Conservation (phyloP, 1,140 invertebrate species). For the Macrotrachela quadricornifera region DNA sequence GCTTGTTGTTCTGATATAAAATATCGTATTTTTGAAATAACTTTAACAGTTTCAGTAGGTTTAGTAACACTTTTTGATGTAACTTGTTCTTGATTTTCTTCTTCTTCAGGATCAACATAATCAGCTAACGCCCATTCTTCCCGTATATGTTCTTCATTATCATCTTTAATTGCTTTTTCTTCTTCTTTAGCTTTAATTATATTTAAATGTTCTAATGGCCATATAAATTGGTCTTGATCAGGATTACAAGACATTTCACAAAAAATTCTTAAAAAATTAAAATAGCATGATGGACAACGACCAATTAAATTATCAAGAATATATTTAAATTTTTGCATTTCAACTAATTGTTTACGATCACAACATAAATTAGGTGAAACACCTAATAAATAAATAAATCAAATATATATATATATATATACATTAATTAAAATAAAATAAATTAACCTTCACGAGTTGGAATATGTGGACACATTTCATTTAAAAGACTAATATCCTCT, state of each 20-base stretch:
- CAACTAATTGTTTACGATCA: too few relatives aligned
- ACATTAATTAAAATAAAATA: too few relatives aligned
- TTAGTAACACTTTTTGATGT: neutral
- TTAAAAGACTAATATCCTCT: too few relatives aligned
- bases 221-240: neutral
- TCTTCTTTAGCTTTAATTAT: neutral
- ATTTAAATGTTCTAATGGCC: neutral
- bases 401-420: too few relatives aligned
- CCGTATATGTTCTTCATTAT: too few relatives aligned
- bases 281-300: constrained; percentile 3
- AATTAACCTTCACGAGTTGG: too few relatives aligned
- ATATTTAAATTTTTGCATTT: too few relatives aligned
- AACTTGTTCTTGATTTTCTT: neutral
- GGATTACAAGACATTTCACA: constrained; percentile 5
- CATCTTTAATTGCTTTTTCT: neutral
- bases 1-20: neutral
- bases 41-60: too few relatives aligned
- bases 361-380: too few relatives aligned
- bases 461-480: too few relatives aligned
- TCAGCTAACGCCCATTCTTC: too few relatives aligned
- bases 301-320: neutral
- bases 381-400: too few relatives aligned
- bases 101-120: neutral
- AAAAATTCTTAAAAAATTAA: constrained; percentile 4
- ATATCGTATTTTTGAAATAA: neutral